Evolutionary conservation across 2,797 vertebrate genomes (phyloP), one percentile per base, ranked within the genome.

Genomic region (Buphagus erythrorhynchus): DNA sequence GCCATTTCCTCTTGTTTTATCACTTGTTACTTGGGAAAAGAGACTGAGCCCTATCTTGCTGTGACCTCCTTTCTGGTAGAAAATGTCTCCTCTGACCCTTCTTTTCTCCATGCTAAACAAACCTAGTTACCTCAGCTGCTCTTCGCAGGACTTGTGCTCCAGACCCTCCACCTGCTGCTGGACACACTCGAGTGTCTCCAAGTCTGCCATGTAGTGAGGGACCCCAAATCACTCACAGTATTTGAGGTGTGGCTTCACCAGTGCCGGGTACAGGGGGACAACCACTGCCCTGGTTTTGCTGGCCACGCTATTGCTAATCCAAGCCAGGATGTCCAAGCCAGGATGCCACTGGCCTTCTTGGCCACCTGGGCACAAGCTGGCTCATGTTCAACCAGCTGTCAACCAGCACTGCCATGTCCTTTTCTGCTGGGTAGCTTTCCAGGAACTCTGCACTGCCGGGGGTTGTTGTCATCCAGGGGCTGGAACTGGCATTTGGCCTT

Each of bases 321-420:
- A 58, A 10, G 10, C 6, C 29, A 51, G 29, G 29, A 35, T 40
- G 21, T 16, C 5, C 33, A 58, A 10, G 10, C 6, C 29, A 51
- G 29, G 29, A 35, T 40, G 21, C 17, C 29, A 5, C 2, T 11
- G 20, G 29, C 7, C 33, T 38, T 31, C 52, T 38, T 31, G 76
- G 19, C 29, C n/a, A 45, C 38, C 33, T 46, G 59, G 24, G 29
- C 36, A 68, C 8, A 28, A 1, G 1, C 63, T 25, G 14, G 14
- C 5, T 52, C 6, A 1, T 55, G 4, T 55, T 72, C 36, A 54
- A 6, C 22, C 2, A 0, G 0, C 49, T 52, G 16, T 42, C 3
- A 2, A 3, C 4, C 18, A 73, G 8, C 13, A 63, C 9, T 4
- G 7, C 20, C 15, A 17, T 6, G 7, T 45, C 26, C 14, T 81